Conservation (phyloP, 2,888 invertebrate species). For the Anaspis maculata region DNA sequence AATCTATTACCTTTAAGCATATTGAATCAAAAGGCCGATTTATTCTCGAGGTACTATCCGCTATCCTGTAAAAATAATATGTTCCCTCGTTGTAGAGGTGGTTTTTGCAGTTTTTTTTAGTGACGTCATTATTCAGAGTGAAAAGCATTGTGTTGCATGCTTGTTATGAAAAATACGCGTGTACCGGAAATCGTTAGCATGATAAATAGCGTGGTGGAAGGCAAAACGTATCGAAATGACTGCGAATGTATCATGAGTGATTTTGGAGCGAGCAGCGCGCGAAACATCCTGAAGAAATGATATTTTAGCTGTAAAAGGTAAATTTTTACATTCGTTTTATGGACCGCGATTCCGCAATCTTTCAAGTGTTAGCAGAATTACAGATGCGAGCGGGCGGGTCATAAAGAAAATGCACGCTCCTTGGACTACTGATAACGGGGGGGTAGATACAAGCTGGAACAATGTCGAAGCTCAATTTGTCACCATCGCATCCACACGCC, state of each 20-base stretch:
- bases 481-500: conserved; percentile 14
- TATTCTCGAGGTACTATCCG: too few relatives aligned
- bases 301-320: conserved; percentile 26
- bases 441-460: conserved; percentile 19
- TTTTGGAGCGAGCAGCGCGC: conserved; percentile 10
- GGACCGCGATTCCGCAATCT: conserved; percentile 24
- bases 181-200: conserved; percentile 25
- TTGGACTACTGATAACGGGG: conserved; percentile 22
- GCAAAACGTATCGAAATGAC: conserved; percentile 23
- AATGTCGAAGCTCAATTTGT: conserved; percentile 21
- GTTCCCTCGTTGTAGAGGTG: too few relatives aligned
- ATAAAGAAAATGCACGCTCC: conserved; percentile 20
- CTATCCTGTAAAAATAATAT: conserved; percentile 5
- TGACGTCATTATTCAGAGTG: too few relatives aligned
- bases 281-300: conserved; percentile 15
- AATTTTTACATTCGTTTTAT: conserved; percentile 25
- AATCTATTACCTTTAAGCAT: too few relatives aligned
- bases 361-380: conserved; percentile 25
- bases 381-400: conserved; percentile 24
- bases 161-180: conserved; percentile 17
- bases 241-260: conserved; percentile 23
- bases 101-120: too few relatives aligned
- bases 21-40: too few relatives aligned
- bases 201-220: conserved; percentile 23
- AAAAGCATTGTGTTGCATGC: conserved; percentile 8